These are phyloP conservation scores for Prinia subflava DNA, from an alignment of 2,113 vertebrate genomes.

Conservation along the genomic window DNA sequence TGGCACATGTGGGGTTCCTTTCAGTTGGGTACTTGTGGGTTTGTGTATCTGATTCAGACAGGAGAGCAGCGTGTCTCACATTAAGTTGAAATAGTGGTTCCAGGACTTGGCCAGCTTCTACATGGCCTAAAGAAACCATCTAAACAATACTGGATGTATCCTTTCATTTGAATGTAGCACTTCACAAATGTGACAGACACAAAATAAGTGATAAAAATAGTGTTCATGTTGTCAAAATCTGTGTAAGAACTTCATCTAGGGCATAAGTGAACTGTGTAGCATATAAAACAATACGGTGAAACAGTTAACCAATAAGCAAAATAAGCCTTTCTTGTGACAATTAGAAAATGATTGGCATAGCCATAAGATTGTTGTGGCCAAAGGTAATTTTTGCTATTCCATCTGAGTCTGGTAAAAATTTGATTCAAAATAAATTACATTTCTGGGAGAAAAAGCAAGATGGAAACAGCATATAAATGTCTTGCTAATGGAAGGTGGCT, in stretches of 20 bases:
- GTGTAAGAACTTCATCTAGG: neutral
- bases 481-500: neutral
- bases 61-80: neutral
- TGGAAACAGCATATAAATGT: neutral
- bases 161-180: neutral
- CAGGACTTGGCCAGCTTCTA: neutral
- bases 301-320: neutral
- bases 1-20: neutral
- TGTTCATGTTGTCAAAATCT: neutral
- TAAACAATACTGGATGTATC: neutral
- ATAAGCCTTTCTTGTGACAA: neutral
- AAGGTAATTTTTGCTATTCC: neutral
- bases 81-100: neutral
- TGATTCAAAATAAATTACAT: neutral
- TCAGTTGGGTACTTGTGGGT: neutral
- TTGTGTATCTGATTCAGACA: neutral
- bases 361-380: neutral
- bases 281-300: neutral
- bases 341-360: neutral
- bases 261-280: neutral
- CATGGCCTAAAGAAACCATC: neutral
- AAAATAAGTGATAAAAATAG: neutral
- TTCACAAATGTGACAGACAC: neutral
- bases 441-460: neutral
- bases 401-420: neutral